These are phyloP conservation scores for Lasioglossum lativentre DNA, from an alignment of 2,888 invertebrate genomes.

Conservation along the genomic window DNA sequence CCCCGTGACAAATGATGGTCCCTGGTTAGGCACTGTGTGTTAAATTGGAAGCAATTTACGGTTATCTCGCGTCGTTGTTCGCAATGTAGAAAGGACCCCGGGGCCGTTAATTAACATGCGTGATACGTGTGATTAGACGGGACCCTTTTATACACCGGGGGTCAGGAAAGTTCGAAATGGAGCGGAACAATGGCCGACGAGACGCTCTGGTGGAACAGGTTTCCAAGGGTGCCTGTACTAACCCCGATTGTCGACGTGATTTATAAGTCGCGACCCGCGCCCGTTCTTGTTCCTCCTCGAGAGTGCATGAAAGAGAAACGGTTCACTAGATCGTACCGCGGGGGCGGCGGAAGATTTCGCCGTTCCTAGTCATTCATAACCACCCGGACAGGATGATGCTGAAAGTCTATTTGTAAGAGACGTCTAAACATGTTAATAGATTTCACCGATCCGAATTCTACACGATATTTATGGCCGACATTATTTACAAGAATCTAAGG, in stretches of 20 bases:
- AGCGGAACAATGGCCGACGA: constrained; percentile 68
- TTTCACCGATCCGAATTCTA: not conserved
- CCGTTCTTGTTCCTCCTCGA: constrained; percentile 42
- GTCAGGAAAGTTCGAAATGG: constrained; percentile 69
- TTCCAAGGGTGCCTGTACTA: constrained; percentile 72
- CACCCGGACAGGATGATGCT: constrained; percentile 1
- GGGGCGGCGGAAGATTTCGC: constrained; percentile 31
- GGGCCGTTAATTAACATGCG: constrained; percentile 63
- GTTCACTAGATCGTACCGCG: constrained; percentile 33
- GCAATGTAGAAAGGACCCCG: constrained; percentile 37
- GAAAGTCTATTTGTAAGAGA: constrained; percentile 3
- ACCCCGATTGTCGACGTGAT: constrained; percentile 74
- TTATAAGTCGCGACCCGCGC: constrained; percentile 68
- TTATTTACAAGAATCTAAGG: not conserved
- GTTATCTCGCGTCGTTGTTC: constrained; percentile 53
- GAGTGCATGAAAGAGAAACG: constrained; percentile 45
- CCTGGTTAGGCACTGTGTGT: constrained; percentile 27
- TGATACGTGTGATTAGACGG: constrained; percentile 65
- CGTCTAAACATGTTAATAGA: constrained; percentile 10
- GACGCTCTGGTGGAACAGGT: constrained; percentile 69
- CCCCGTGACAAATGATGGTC: constrained; percentile 38
- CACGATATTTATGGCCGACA: not conserved
- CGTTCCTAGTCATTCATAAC: constrained; percentile 22
- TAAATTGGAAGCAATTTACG: constrained; percentile 58
- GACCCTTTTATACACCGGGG: constrained; percentile 61